Evolutionary conservation across 2,113 vertebrate genomes (phyloP).

Genomic region (Python bivittatus): DNA sequence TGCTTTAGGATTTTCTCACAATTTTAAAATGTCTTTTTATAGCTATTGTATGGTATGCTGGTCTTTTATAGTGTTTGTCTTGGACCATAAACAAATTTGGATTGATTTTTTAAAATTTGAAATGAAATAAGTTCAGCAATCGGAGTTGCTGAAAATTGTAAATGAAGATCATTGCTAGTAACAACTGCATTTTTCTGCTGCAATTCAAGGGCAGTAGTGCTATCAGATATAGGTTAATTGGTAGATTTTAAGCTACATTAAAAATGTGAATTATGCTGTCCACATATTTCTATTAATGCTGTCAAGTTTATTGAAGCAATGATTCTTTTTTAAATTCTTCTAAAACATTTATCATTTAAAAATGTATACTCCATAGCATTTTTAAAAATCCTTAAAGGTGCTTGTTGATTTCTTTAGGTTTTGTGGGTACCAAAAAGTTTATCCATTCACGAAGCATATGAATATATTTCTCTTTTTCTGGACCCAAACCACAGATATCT

Average conservation of each 20-base stretch:
- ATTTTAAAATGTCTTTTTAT: background rate
- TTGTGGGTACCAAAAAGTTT: background rate
- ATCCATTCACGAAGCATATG: background rate
- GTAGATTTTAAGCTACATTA: background rate
- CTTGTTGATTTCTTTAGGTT: background rate
- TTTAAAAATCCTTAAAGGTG: background rate
- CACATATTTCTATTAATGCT: background rate
- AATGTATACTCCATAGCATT: background rate
- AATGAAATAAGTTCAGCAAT: background rate
- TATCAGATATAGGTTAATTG: background rate
- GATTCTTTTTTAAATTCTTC: background rate
- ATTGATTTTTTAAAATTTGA: background rate
- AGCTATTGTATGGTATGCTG: background rate
- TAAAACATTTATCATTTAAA: background rate
- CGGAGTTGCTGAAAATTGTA: background rate
- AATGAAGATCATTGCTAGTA: background rate
- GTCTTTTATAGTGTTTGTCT: background rate
- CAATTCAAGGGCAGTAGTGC: background rate
- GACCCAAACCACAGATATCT: background rate
- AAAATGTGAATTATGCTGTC: background rate
- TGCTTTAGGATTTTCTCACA: background rate
- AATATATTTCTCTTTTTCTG: background rate
- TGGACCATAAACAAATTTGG: background rate
- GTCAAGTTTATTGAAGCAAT: background rate
- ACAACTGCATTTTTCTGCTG: background rate